Evolutionary conservation across 2,888 invertebrate genomes (phyloP), one percentile per base, ranked within the genome.

Genomic region (Clunio marinus): DNA sequence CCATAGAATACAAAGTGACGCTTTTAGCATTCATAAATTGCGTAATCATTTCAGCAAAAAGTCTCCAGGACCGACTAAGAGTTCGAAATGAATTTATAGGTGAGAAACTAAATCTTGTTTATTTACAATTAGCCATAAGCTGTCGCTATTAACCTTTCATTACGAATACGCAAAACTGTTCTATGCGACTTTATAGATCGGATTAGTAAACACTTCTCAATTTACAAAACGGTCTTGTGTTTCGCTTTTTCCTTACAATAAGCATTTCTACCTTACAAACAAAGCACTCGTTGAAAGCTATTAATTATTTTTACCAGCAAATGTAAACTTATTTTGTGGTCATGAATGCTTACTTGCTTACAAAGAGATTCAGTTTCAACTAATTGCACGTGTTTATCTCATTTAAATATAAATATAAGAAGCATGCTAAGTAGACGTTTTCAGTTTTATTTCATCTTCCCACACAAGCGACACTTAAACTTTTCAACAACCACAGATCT

Each of bases 1-100:
- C 87, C 70, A 84, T 89, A 67, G 93, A 94, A 79, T 96, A 96
- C 82, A 91, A 91, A 83, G 93, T 93, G 10, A 91, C 94, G 4
- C 82, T 97, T 73, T 83, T 96, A 75, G 94, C 94, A 69, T 96
- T 97, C 81, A 86, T 96, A 80, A 97, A 97, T 83, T 96, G 96
- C 78, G 87, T 96, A 77, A 91, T 97, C 78, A 92, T 95, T 76
- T 93, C 93, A 20, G 93, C 93, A 10, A 87, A 92, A 58, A 84
- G 89, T 70, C 83, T 95, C 71, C 89, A 91, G 72, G 95, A 96
- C 76, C 84, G 96, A 74, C 88, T 90, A 72, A 83, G 92, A 72
- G 87, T 96, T 71, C 84, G 97, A 74, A 95, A 95, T 77, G 96
- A 96, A 82, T 95, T 96, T 78, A 92, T 96, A 75, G 96, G 96